Percentiles rank a stretch among this genome's conserved stretches.
These are phyloP conservation scores for Agonopterix subpropinquella DNA, from an alignment of 2,888 invertebrate species.

Conservation along the genomic window DNA sequence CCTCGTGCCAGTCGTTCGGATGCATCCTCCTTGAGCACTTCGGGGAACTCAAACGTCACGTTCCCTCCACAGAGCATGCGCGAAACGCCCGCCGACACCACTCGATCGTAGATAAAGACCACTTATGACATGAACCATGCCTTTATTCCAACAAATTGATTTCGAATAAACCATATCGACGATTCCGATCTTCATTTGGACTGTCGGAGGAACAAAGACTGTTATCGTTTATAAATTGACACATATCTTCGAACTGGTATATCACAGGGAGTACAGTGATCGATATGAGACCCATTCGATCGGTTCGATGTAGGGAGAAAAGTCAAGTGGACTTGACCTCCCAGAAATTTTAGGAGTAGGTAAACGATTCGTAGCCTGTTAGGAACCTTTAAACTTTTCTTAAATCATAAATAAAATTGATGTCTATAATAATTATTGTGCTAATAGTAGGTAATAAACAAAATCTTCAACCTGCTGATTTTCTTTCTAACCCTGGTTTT, in stretches of 20 bases:
- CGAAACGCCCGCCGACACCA: conserved; percentile 58
- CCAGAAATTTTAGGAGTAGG: too few species aligned
- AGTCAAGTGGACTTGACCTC: too few species aligned
- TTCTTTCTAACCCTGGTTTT: not conserved
- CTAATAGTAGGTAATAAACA: too few species aligned
- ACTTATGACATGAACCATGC: conserved; percentile 67
- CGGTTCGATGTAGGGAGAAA: not conserved
- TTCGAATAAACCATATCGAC: conserved; percentile 43
- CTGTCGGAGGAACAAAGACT: conserved; percentile 27
- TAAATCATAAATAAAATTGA: too few species aligned
- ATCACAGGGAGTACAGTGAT: conserved; percentile 35
- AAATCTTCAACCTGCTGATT: too few species aligned
- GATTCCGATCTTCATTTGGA: conserved; percentile 31
- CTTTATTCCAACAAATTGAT: conserved; percentile 70
- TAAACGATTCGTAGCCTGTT: too few species aligned
- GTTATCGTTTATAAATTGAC: conserved; percentile 52
- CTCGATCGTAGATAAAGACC: conserved; percentile 61
- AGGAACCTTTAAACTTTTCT: too few species aligned
- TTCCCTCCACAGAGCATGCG: conserved; percentile 49
- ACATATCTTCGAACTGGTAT: conserved; percentile 34
- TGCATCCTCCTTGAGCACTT: conserved; percentile 41
- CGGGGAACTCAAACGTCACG: conserved; percentile 56
- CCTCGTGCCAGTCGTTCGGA: conserved; percentile 32
- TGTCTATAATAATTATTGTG: too few species aligned
- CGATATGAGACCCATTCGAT: conserved; percentile 24